A percentile compares a stretch with the other conserved stretches of the same genome.
Evolutionary conservation across 2,113 vertebrate species (phyloP).

Genomic region (Paracanthobrama guichenoti): DNA sequence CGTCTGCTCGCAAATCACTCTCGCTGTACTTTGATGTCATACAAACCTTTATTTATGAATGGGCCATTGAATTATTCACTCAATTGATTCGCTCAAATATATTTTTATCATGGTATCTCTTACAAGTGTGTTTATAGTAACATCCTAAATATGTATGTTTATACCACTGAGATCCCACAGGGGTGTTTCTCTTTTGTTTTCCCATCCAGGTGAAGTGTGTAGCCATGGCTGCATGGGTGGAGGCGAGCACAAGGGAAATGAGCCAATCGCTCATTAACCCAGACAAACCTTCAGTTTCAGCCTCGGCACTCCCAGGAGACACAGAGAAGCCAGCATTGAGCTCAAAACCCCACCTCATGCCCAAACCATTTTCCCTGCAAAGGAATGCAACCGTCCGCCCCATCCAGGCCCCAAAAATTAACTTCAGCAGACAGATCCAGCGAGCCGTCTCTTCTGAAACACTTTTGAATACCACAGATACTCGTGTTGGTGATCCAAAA

Average conservation of each 20-base stretch:
- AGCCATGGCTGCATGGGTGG: conserved; percentile 61
- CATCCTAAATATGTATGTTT: neutral
- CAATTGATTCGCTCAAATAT: too few relatives aligned
- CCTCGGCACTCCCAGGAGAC: neutral
- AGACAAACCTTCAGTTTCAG: conserved; percentile 1
- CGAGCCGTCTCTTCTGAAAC: neutral
- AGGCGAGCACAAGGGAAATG: conserved; percentile 52
- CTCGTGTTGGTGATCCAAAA: neutral
- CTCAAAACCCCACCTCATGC: conserved; percentile 68
- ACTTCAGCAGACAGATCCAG: neutral
- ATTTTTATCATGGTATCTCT: neutral
- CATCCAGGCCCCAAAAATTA: conserved; percentile 64
- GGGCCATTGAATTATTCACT: too few relatives aligned
- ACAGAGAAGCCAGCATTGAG: conserved; percentile 56
- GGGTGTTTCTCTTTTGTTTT: conserved; percentile 17
- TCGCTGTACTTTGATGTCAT: too few relatives aligned
- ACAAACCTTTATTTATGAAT: too few relatives aligned
- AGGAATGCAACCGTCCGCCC: conserved; percentile 63
- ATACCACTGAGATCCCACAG: neutral
- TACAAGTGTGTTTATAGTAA: neutral
- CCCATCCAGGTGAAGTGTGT: conserved; percentile 45
- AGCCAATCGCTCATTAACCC: conserved; percentile 39
- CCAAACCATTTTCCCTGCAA: conserved; percentile 73
- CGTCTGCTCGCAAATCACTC: too few relatives aligned
- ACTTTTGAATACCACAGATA: neutral